Base-by-base conservation (phyloP, 2,888 invertebrate genomes). In the Prenolepis imparis region DNA sequence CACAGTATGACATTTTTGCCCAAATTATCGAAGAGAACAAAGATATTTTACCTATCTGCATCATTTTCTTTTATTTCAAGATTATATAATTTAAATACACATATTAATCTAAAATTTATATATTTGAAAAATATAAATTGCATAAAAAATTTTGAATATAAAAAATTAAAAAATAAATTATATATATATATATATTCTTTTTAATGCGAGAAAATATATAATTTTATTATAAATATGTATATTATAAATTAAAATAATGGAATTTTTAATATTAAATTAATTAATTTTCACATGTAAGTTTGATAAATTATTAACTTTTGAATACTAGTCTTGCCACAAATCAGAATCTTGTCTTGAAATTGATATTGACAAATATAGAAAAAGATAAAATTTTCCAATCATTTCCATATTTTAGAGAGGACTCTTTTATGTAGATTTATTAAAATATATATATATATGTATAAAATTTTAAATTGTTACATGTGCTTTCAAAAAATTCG, bases 1-100 rank as follows among this genome's bases (percentile, higher is more conserved):
- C 4, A 78, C 44, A 72, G 44, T 70, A 36, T 72, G 32, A 72
- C 59, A 72, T 72, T 32, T 44, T 72, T 44, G 36, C 18, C 41
- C 59, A 59, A 59, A 52, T n/a, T 52, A 52, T 72, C 78, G 5
- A 80, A 64, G n/a, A 59, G 36, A 3, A 61, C 36, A 67, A 67
- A 67, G 24, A 55, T 32, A 59, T 44, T 48, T 39, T 44, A 78
- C 21, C 28, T 28, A 32, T 24, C 11, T 21, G 24, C 36, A 67
- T 28, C 36, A 67, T 28, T 52, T 55, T 24, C 5, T 6, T 57
- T 44, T 11, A 8, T 61, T 55, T 64, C 3, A 55, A 66, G 15
- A 52, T n/a, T 28, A 11, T 4, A 12, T 36, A 32, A 57, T 57
- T 55, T 57, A 68, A 36, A 48, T 36, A 9, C 1, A 36, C 0